A percentile compares a stretch with the other conserved stretches of the same genome.
Evolutionary conservation across 1,140 invertebrate species (phyloP).

Genomic region (Apolygus lucorum): DNA sequence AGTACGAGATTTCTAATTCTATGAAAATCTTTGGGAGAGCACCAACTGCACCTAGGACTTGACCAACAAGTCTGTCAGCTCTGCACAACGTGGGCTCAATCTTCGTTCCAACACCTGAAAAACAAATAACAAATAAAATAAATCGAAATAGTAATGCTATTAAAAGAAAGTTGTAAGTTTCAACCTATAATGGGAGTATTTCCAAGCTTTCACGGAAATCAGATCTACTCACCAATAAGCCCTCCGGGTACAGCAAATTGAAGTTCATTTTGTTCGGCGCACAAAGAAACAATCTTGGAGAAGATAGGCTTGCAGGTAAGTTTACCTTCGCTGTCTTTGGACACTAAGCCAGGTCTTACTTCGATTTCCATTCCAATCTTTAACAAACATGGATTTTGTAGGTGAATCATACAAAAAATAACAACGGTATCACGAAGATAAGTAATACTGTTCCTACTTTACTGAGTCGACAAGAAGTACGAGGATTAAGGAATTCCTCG

Average conservation of each 20-base stretch:
- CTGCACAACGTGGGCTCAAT: slow-evolving; percentile 97
- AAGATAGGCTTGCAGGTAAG: slow-evolving; percentile 93
- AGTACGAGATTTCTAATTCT: slow-evolving; percentile 97
- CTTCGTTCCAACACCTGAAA: slow-evolving; percentile 88
- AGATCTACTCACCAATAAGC: slow-evolving; percentile 82
- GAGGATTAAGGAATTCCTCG: too few relatives aligned
- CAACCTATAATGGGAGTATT: too few relatives aligned
- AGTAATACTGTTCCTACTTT: background rate
- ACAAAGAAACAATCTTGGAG: slow-evolving; percentile 95
- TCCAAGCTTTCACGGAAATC: too few relatives aligned
- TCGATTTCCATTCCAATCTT: slow-evolving; percentile 80
- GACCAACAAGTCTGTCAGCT: slow-evolving; percentile 95
- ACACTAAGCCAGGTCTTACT: slow-evolving; percentile 90
- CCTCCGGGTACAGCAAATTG: slow-evolving; percentile 98
- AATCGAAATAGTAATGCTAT: background rate
- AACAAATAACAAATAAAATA: slow-evolving; percentile 23
- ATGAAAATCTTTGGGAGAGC: slow-evolving; percentile 95
- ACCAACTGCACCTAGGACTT: slow-evolving; percentile 95
- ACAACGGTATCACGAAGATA: background rate
- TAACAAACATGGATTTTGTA: slow-evolving; percentile 28
- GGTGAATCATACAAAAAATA: background rate
- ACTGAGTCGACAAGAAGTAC: slow-evolving; percentile 11
- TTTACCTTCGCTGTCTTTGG: slow-evolving; percentile 92
- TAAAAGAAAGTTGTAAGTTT: slow-evolving; percentile 3
- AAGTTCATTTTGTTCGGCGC: slow-evolving; percentile 96